Percentiles rank a stretch among this genome's conserved stretches.
Evolutionary conservation across 2,797 vertebrate genomes (phyloP).

Genomic region (Parauchenoglanis punctatus): DNA sequence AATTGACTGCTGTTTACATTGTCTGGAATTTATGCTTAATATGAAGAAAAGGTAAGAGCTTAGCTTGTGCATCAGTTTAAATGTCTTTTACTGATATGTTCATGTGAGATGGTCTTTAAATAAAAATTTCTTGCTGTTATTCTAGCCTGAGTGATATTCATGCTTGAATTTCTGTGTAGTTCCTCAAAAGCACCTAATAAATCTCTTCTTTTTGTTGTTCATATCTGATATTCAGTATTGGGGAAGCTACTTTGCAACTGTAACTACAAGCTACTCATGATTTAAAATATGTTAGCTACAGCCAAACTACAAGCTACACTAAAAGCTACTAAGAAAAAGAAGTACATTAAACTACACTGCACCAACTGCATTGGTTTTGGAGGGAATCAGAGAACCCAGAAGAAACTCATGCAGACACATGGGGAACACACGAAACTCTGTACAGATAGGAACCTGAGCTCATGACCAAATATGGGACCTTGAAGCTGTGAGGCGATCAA

Average conservation of each 20-base stretch:
- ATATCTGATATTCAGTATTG: background rate
- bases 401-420: background rate
- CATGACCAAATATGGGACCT: background rate
- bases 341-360: background rate
- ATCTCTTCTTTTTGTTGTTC: background rate
- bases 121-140: background rate
- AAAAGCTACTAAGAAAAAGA: background rate
- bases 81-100: constrained; percentile 1
- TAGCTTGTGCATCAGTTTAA: background rate
- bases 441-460: background rate
- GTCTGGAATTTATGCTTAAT: background rate
- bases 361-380: background rate
- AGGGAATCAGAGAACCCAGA: background rate
- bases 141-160: background rate
- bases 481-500: background rate
- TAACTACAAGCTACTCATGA: background rate
- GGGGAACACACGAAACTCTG: background rate
- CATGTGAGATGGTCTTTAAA: background rate
- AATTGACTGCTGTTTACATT: background rate
- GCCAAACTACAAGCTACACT: background rate
- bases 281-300: background rate
- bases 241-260: background rate
- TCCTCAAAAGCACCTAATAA: background rate
- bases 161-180: background rate
- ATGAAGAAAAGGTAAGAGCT: background rate